Evolutionary conservation across 2,888 invertebrate species (phyloP).

Genomic region (Serrognathus titanus): DNA sequence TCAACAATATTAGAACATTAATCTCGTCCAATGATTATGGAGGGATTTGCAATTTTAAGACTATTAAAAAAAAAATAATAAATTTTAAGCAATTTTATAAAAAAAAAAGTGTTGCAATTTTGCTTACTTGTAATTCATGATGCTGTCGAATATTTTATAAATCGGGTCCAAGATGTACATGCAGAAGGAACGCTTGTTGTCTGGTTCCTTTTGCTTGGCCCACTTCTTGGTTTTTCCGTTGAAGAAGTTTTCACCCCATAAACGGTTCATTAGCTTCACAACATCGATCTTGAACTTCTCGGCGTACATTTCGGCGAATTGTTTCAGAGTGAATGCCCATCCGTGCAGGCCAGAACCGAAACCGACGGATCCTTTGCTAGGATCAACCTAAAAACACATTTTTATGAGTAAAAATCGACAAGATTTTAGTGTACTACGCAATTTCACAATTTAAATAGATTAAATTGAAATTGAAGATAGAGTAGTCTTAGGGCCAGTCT

Average conservation of each 20-base stretch:
- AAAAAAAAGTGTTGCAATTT: not conserved
- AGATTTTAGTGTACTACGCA: no score
- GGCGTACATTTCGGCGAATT: slow-evolving; percentile 98
- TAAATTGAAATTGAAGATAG: no score
- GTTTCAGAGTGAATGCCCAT: slow-evolving; percentile 99
- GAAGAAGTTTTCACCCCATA: slow-evolving; percentile 99
- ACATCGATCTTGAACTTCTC: slow-evolving; percentile 98
- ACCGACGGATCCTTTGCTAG: slow-evolving; percentile 97
- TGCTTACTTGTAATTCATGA: slow-evolving; percentile 52
- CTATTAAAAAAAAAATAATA: no score
- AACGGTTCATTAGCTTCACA: slow-evolving; percentile 93
- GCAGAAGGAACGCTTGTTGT: slow-evolving; percentile 96
- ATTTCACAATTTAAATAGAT: no score
- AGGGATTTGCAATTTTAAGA: no score
- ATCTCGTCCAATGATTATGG: no score
- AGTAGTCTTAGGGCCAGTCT: no score
- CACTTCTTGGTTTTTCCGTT: slow-evolving; percentile 97
- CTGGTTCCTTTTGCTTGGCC: slow-evolving; percentile 86
- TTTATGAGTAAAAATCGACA: no score
- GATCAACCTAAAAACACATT: slow-evolving; percentile 66
- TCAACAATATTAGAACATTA: no score
- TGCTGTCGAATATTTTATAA: slow-evolving; percentile 84
- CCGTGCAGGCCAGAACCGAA: slow-evolving; percentile 99
- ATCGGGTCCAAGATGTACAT: slow-evolving; percentile 99
- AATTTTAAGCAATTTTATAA: slow-evolving; percentile 1